Base-by-base conservation (phyloP, 2,888 invertebrate species). In the Xanthorhoe designata region DNA sequence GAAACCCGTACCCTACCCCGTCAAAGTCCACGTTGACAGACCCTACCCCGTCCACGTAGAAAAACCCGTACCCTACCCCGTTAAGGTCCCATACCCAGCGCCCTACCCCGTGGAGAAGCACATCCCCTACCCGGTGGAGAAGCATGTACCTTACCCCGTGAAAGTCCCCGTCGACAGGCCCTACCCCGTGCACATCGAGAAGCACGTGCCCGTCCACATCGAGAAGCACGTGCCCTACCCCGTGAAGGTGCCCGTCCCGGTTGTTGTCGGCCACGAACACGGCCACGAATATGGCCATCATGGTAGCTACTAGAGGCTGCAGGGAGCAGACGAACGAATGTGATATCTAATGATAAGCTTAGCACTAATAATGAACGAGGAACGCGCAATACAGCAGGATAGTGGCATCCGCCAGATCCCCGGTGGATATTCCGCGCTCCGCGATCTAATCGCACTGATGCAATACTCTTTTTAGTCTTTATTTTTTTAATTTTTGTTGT, bases 1-100 rank as follows among this genome's bases (percentile, higher is more conserved):
- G 64, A 74, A 73, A 86, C 94, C 88, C 73, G 95, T 95, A 17
- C 94, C 95, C 54, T 94, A 94, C 89, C 95, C 92, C 77, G 95
- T 95, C 24, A 95, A 95, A 84, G 95, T 95, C 32, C 95, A 89
- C 72, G 92, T 93, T 62, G 95, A 95, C 83, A 91, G 95, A 59
- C 95, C 95, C 55, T 85, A 86, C 77, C 92, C 93, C 65, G 91
- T 91, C 24, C 91, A 90, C 63, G 88, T 91, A 47, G 91, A 91
- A 68, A 91, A 91, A 71, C 89, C 86, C 61, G 88, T 92, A 51
- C 91, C 89, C 32, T 92, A 94, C 85, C 94, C 93, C 65, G 95
- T 96, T 17, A 96, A 96, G 84, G 95, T 96, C 9, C 96, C 94
- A 53, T 94, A 95, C 55, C 95, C 96, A 67, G 95, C 95, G 13